Evolutionary conservation across 2,797 vertebrate genomes (phyloP).

Genomic region (Gymnoscopelus braueri): DNA sequence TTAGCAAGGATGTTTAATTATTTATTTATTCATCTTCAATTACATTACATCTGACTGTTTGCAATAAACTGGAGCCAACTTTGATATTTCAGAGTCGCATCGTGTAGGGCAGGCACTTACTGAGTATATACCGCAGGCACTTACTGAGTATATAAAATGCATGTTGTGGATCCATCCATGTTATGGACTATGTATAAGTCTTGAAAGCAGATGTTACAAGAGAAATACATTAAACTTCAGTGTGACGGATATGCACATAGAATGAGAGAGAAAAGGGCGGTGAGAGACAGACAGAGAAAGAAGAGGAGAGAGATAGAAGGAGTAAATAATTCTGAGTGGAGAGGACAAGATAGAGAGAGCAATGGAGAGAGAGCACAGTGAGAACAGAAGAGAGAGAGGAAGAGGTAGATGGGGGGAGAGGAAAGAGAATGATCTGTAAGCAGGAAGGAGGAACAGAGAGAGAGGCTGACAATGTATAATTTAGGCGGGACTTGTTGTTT

Average conservation of each 20-base stretch:
- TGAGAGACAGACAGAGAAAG: neutral
- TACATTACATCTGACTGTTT: neutral
- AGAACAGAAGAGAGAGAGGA: too few species aligned
- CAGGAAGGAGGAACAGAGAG: too few species aligned
- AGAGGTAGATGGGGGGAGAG: too few species aligned
- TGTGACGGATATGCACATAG: slow-evolving; percentile 26
- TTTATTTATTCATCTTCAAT: neutral
- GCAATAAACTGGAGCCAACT: slow-evolving; percentile 1
- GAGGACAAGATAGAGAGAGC: too few species aligned
- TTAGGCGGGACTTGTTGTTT: slow-evolving; percentile 7
- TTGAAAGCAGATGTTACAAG: slow-evolving; percentile 34
- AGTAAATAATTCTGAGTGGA: too few species aligned
- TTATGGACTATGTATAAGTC: slow-evolving; percentile 7
- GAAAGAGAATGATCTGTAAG: too few species aligned
- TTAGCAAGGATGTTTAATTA: too few species aligned
- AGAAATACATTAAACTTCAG: slow-evolving; percentile 52
- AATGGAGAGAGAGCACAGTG: too few species aligned
- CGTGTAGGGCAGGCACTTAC: slow-evolving; percentile 6
- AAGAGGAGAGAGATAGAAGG: neutral
- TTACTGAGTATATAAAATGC: slow-evolving; percentile 29
- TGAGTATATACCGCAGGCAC: neutral
- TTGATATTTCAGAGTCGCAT: slow-evolving; percentile 35
- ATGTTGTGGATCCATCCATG: slow-evolving; percentile 21
- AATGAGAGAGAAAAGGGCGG: neutral
- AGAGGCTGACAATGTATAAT: too few species aligned